Conservation (phyloP, 1,140 invertebrate species). For the Chrysoperla carnea region DNA sequence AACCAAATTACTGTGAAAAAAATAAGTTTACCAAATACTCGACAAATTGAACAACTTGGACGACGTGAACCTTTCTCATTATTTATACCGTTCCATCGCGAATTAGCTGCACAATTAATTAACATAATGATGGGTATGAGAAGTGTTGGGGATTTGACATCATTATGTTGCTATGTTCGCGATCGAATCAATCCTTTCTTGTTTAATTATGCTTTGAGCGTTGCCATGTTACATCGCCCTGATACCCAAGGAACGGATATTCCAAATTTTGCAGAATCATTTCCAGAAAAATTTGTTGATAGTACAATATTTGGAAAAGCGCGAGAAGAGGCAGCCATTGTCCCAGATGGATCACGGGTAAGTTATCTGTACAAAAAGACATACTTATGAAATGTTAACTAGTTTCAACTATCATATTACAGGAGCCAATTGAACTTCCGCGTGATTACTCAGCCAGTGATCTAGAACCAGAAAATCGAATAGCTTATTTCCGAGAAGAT, state of each 20-base stretch:
- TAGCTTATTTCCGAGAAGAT: conserved; percentile 59
- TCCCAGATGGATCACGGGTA: conserved; percentile 41
- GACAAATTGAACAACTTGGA: conserved; percentile 39
- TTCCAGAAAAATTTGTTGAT: conserved; percentile 64
- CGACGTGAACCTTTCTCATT: conserved; percentile 54
- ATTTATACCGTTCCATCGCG: conserved; percentile 52
- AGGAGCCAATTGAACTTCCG: conserved; percentile 45
- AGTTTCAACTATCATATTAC: neutral
- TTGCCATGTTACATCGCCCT: conserved; percentile 52
- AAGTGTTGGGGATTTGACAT: conserved; percentile 48
- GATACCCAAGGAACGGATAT: conserved; percentile 54
- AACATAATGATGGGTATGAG: conserved; percentile 55
- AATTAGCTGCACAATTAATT: conserved; percentile 46
- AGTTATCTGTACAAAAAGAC: conserved; percentile 7
- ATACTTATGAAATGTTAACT: conserved; percentile 11
- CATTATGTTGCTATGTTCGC: conserved; percentile 47
- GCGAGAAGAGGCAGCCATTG: conserved; percentile 45
- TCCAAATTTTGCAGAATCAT: conserved; percentile 48
- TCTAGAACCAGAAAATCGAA: conserved; percentile 51
- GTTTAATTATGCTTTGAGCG: conserved; percentile 59
- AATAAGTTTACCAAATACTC: conserved; percentile 49
- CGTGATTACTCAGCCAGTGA: conserved; percentile 56
- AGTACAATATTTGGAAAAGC: conserved; percentile 45
- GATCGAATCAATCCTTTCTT: conserved; percentile 58
- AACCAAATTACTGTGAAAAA: conserved; percentile 37